Conservation (phyloP, 2,113 vertebrate genomes). For the Halichoeres trimaculatus region DNA sequence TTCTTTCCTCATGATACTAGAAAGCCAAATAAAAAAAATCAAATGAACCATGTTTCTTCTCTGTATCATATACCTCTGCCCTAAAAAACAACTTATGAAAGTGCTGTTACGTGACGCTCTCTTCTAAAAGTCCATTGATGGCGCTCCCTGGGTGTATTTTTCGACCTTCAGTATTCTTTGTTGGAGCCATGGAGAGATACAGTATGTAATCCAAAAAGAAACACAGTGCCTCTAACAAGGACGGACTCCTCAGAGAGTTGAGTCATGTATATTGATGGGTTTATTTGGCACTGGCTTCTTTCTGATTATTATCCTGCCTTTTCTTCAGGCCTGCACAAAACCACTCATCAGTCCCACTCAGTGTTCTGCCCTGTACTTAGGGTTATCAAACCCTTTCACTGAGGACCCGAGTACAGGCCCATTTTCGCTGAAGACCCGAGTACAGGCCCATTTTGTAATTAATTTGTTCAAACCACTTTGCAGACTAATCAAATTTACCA, state of each 20-base stretch:
- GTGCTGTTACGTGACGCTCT: neutral
- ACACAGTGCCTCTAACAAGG: neutral
- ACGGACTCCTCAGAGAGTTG: slow-evolving; percentile 28
- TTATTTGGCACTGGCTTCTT: slow-evolving; percentile 31
- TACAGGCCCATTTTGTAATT: slow-evolving; percentile 18
- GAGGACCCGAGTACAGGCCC: neutral
- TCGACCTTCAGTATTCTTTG: slow-evolving; percentile 1
- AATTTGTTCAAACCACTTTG: slow-evolving; percentile 14
- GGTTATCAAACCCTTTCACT: slow-evolving; percentile 22
- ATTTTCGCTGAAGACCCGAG: slow-evolving; percentile 14
- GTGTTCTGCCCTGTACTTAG: slow-evolving; percentile 5
- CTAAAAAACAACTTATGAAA: slow-evolving; percentile 10
- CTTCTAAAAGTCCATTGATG: neutral
- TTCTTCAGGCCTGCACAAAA: slow-evolving; percentile 36
- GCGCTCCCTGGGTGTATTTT: neutral
- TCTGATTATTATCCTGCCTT: slow-evolving; percentile 37
- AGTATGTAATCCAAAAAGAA: neutral
- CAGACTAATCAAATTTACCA: slow-evolving; percentile 9
- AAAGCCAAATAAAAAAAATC: too few relatives aligned
- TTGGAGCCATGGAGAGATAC: slow-evolving; percentile 11
- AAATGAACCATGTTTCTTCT: too few relatives aligned
- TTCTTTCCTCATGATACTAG: too few relatives aligned
- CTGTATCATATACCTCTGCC: neutral
- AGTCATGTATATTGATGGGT: slow-evolving; percentile 45
- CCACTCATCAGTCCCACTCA: neutral